Evolutionary conservation across 2,888 invertebrate species (phyloP).

Genomic region (Cantharis nigra): DNA sequence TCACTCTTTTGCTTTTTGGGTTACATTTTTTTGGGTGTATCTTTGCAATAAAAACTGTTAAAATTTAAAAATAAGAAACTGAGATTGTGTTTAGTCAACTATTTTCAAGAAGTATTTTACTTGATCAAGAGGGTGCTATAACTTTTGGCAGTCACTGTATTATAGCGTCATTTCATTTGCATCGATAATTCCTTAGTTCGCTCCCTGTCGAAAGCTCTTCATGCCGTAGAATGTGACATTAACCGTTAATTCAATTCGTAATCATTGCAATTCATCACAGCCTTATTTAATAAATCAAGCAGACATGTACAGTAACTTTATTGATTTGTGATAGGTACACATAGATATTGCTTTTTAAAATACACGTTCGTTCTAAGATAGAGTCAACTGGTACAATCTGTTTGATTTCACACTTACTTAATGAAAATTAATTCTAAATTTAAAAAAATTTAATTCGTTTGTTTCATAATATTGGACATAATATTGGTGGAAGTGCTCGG

Average conservation of each 20-base stretch:
- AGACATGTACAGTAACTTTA: neutral
- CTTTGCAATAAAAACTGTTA: too few relatives aligned
- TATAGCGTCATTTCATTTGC: constrained; percentile 36
- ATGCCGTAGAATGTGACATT: constrained; percentile 34
- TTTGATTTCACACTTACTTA: neutral
- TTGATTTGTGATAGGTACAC: neutral
- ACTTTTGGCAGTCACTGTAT: constrained; percentile 29
- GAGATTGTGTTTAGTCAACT: neutral
- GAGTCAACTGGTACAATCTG: neutral
- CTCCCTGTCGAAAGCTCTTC: constrained; percentile 34
- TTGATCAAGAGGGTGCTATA: neutral
- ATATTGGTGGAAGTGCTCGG: too few relatives aligned
- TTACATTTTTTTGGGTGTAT: too few relatives aligned
- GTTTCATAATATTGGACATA: neutral
- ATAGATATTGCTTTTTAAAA: neutral
- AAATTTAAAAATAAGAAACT: neutral
- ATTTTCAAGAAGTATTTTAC: neutral
- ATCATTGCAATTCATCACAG: constrained; percentile 28
- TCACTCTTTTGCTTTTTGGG: too few relatives aligned
- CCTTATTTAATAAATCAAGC: constrained; percentile 15
- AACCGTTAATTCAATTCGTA: constrained; percentile 32
- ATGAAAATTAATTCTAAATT: neutral
- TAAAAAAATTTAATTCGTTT: too few relatives aligned
- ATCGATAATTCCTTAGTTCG: constrained; percentile 39
- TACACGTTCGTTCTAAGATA: too few relatives aligned